Conservation (phyloP, 1,140 invertebrate genomes). For the Drosophila triauraria region DNA sequence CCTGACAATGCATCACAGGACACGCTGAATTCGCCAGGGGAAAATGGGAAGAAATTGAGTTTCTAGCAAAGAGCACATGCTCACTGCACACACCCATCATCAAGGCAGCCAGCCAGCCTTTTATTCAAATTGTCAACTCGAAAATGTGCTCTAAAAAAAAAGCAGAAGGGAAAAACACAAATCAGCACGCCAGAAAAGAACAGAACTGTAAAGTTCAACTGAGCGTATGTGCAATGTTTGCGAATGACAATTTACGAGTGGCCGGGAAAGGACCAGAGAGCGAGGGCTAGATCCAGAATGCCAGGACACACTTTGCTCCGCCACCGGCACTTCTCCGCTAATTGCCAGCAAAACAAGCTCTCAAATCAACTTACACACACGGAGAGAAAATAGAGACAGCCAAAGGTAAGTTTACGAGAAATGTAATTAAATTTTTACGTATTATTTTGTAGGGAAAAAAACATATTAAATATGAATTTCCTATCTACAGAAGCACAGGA, state of each 20-base stretch:
- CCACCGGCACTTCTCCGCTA: slow-evolving; percentile 43
- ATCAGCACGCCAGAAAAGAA: slow-evolving; percentile 45
- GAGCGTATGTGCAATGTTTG: slow-evolving; percentile 81
- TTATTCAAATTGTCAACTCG: slow-evolving; percentile 78
- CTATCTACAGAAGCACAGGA: background rate
- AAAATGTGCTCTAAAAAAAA: slow-evolving; percentile 30
- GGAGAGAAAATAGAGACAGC: background rate
- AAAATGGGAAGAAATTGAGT: slow-evolving; percentile 14
- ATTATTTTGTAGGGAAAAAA: background rate
- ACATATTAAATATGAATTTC: background rate
- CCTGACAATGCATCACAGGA: slow-evolving; percentile 27
- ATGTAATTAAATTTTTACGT: accelerated
- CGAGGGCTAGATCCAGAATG: background rate
- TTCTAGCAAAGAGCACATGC: slow-evolving; percentile 46
- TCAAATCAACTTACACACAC: slow-evolving; percentile 15
- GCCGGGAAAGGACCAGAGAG: slow-evolving; percentile 19
- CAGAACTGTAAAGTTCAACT: slow-evolving; percentile 73
- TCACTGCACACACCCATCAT: slow-evolving; percentile 55
- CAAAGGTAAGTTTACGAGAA: background rate
- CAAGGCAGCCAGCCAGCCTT: slow-evolving; percentile 26
- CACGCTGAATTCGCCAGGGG: slow-evolving; percentile 18
- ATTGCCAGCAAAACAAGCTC: slow-evolving; percentile 63
- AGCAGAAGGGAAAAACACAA: slow-evolving; percentile 12
- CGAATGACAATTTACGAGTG: slow-evolving; percentile 74
- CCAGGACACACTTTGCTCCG: slow-evolving; percentile 10